Base-by-base conservation (phyloP, 2,113 vertebrate species). In the Malurus cyaneus region DNA sequence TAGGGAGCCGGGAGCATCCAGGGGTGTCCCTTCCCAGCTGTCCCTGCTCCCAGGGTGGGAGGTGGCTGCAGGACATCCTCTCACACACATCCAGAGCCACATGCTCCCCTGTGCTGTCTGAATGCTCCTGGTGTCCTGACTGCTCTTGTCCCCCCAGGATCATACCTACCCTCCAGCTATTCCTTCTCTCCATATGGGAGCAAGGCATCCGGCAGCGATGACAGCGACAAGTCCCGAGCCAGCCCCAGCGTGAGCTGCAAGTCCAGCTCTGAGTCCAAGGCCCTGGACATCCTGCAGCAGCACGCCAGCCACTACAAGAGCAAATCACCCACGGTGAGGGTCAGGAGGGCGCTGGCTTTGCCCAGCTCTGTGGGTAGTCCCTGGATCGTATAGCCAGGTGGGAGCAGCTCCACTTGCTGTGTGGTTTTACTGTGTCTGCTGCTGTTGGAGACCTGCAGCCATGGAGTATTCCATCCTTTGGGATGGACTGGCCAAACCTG, bases 231-330 rank as follows among this genome's bases (percentile, higher is more conserved):
- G 96, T 99, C 99, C 9, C 98, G 99, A 14, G 98, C 98, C 85
- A 99, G 99, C 95, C 99, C 99, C 79, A 99, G 98, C 1, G 98
- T 99, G 78, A 98, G 98, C 46, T 98, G 98, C 95, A 99, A 99
- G 96, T 98, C 98, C 29, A 98, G 98, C 93, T 98, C 99, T 0
- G 99, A 99, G 97, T 98, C 99, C 97, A 99, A 99, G 98, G 99
- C 99, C 86, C 98, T 99, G 97, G 99, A 99, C 89, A 99, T 99
- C 98, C 97, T 99, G 96, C 99, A 99, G 98, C 99, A 99, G 96
- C 99, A 99, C 5, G 99, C 99, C 97, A 99, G 99, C 98, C 99
- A 99, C 97, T 99, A 99, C 98, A 99, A 99, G 98, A 99, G 99
- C 98, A 99, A 99, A 97, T 99, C 99, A 3, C 99, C 99, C 62